phyloP scores from a whole-genome alignment of 2,113 vertebrate genomes.

The Nycticryphes semicollaris region DNA sequence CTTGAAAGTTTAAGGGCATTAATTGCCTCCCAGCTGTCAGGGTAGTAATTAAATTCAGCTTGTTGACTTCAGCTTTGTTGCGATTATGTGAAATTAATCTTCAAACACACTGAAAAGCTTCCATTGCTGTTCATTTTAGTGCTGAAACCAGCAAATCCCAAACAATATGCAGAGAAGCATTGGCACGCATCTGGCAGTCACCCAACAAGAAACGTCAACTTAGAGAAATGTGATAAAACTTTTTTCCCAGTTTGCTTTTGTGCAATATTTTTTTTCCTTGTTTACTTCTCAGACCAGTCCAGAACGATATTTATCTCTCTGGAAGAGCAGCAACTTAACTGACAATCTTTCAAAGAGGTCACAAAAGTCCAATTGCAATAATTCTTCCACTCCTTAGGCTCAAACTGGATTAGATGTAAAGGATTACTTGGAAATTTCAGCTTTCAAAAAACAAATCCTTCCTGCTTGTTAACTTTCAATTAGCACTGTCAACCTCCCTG shows the following conservation, averaged over 20 bases:
- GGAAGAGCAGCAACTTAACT: neutral
- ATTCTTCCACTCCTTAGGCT: neutral
- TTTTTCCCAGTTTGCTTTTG: neutral
- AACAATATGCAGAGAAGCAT: neutral
- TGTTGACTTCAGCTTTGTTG: conserved; percentile 69
- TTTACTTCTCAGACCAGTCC: neutral
- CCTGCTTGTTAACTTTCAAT: conserved; percentile 27
- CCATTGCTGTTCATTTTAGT: conserved; percentile 13
- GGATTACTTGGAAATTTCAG: conserved; percentile 50
- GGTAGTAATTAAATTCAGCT: conserved; percentile 71
- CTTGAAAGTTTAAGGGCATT: conserved; percentile 60
- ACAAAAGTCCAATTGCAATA: neutral
- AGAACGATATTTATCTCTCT: neutral
- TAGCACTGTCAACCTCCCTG: conserved; percentile 13
- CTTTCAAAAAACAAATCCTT: conserved; percentile 55
- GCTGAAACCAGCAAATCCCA: conserved; percentile 34
- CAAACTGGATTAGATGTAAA: conserved; percentile 18
- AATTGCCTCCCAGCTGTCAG: conserved; percentile 71
- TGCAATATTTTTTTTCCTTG: neutral
- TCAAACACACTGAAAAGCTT: conserved; percentile 38
- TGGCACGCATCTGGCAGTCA: neutral
- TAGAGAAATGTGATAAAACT: neutral
- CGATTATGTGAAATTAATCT: conserved; percentile 70
- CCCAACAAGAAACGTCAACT: neutral
- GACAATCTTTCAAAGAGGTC: neutral